phyloP scores from a whole-genome alignment of 2,797 vertebrate genomes.

The Rousettus madagascariensis region DNA sequence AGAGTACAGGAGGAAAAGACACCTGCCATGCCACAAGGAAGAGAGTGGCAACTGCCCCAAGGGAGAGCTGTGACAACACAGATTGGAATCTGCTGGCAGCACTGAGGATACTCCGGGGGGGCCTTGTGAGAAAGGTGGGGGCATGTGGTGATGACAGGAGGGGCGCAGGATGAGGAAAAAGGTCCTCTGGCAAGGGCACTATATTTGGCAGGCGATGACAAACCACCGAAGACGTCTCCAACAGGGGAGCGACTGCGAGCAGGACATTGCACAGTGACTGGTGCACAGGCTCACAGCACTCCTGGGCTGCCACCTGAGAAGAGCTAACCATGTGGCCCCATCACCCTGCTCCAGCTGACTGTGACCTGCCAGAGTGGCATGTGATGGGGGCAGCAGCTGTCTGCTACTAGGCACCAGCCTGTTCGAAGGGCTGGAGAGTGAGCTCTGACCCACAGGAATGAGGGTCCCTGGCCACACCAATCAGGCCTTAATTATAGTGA shows the following conservation, averaged over 20 bases:
- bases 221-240: background rate
- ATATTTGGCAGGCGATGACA: background rate
- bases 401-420: background rate
- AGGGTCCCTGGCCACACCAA: background rate
- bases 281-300: background rate
- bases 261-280: background rate
- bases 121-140: background rate
- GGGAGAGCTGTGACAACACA: background rate
- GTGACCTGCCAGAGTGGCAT: fast-evolving
- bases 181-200: background rate
- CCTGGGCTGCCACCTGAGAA: background rate
- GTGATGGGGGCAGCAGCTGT: too few relatives aligned
- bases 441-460: too few relatives aligned
- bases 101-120: background rate
- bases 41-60: background rate
- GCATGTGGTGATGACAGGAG: too few relatives aligned
- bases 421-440: background rate
- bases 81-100: background rate
- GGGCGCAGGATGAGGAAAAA: background rate
- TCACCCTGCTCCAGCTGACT: too few relatives aligned
- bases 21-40: too few relatives aligned
- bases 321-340: background rate
- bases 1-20: background rate
- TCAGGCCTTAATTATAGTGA: background rate
- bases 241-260: background rate